Conservation (phyloP, 2,797 vertebrate genomes). For the Sebastes hopkinsi region DNA sequence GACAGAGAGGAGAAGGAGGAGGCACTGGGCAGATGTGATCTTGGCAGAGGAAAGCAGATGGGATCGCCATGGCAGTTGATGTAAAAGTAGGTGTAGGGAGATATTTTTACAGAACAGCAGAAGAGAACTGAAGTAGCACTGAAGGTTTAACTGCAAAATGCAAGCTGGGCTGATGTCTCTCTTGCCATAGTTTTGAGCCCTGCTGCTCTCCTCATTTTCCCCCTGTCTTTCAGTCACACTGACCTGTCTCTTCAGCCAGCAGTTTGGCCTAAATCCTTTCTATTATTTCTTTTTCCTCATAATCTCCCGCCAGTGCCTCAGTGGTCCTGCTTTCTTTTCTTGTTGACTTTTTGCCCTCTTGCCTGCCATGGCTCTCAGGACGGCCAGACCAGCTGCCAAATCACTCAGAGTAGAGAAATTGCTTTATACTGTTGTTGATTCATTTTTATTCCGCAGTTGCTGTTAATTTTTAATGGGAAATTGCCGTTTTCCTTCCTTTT, state of each 20-base stretch:
- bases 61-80: slow-evolving; percentile 33
- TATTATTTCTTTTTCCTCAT: slow-evolving; percentile 25
- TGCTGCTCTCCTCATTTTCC: not conserved
- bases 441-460: slow-evolving; percentile 18
- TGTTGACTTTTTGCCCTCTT: slow-evolving; percentile 57
- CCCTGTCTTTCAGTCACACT: slow-evolving; percentile 4
- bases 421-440: slow-evolving; percentile 18
- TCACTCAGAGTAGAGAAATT: slow-evolving; percentile 34
- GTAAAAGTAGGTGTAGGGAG: slow-evolving; percentile 32
- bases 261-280: slow-evolving; percentile 30
- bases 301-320: slow-evolving; percentile 31
- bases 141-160: slow-evolving; percentile 19
- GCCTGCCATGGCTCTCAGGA: slow-evolving; percentile 33
- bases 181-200: not conserved
- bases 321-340: slow-evolving; percentile 30
- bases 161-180: slow-evolving; percentile 3
- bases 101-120: slow-evolving; percentile 13
- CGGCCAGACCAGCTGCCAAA: slow-evolving; percentile 37
- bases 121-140: slow-evolving; percentile 16
- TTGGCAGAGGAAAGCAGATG: slow-evolving; percentile 47
- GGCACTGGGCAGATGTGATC: slow-evolving; percentile 45
- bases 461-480: slow-evolving; percentile 58
- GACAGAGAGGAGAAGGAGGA: slow-evolving; percentile 33
- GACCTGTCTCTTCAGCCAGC: slow-evolving; percentile 25
- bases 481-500: slow-evolving; percentile 56